phyloP scores from a whole-genome alignment of 2,113 vertebrate genomes.

The Emberiza fucata region DNA sequence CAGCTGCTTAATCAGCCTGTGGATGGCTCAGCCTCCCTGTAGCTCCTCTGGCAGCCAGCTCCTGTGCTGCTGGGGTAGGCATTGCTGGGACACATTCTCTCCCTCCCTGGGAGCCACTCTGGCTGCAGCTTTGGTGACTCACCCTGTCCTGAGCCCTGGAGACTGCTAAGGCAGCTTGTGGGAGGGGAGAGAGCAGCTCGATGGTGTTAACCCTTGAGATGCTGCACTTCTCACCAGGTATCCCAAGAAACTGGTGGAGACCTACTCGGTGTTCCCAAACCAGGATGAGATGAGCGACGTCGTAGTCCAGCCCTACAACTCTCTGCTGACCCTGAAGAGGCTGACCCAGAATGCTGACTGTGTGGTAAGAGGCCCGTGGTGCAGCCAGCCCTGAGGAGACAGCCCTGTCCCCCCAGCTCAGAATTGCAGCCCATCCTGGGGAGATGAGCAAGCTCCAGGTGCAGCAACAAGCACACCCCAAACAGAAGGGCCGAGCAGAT shows the following conservation, averaged over 20 bases:
- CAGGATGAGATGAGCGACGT: slow-evolving; percentile 99
- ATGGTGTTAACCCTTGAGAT: neutral
- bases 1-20: slow-evolving; percentile 7
- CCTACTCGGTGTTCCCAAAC: slow-evolving; percentile 97
- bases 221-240: slow-evolving; percentile 75
- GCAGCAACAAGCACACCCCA: fast-evolving
- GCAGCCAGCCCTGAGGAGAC: neutral
- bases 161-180: slow-evolving; percentile 6
- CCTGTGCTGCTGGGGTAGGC: slow-evolving; percentile 14
- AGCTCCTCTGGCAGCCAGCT: slow-evolving; percentile 27
- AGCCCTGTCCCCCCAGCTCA: neutral
- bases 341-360: slow-evolving; percentile 98
- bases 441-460: neutral
- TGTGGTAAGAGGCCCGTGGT: slow-evolving; percentile 78
- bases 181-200: neutral
- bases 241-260: slow-evolving; percentile 98
- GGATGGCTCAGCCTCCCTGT: slow-evolving; percentile 25
- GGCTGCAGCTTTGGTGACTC: slow-evolving; percentile 32
- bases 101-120: slow-evolving; percentile 27
- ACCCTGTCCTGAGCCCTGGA: slow-evolving; percentile 35
- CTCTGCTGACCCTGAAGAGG: slow-evolving; percentile 92
- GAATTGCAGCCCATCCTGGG: neutral
- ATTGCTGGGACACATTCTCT: slow-evolving; percentile 41
- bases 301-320: slow-evolving; percentile 98
- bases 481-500: neutral